phyloP scores from a whole-genome alignment of 2,888 invertebrate genomes.

The Phaonia tiefii region DNA sequence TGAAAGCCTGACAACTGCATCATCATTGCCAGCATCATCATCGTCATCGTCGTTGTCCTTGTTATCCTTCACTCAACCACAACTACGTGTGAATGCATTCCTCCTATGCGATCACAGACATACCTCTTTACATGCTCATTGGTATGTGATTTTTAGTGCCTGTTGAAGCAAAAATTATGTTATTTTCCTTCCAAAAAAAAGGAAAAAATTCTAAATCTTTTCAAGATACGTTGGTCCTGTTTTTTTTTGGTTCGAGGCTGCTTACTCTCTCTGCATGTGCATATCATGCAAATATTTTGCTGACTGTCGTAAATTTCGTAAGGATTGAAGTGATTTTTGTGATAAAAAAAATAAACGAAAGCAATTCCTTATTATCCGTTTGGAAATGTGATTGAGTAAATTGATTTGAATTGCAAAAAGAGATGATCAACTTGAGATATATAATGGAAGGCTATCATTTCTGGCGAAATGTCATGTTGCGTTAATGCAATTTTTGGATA shows the following conservation, averaged over 20 bases:
- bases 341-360: slow-evolving; percentile 28
- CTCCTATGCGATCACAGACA: not conserved
- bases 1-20: slow-evolving; percentile 60
- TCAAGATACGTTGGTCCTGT: not conserved
- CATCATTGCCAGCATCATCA: slow-evolving; percentile 12
- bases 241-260: slow-evolving; percentile 56
- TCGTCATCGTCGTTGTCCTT: not conserved
- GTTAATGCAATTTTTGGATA: no score
- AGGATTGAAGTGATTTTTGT: slow-evolving; percentile 17
- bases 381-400: no score
- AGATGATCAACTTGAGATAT: not conserved
- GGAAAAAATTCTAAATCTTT: no score
- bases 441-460: not conserved
- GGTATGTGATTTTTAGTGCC: slow-evolving; percentile 52
- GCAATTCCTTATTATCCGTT: slow-evolving; percentile 18
- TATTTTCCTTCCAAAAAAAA: slow-evolving; percentile 25
- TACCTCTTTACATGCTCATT: slow-evolving; percentile 12
- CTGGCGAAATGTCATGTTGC: not conserved
- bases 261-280: slow-evolving; percentile 45
- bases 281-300: not conserved
- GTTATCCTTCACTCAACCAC: not conserved
- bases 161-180: slow-evolving; percentile 61
- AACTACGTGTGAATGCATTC: not conserved
- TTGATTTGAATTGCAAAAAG: slow-evolving; percentile 16
- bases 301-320: not conserved